These are phyloP conservation scores for Drosophila infuscata DNA, from an alignment of 2,888 invertebrate genomes.

Conservation along the genomic window DNA sequence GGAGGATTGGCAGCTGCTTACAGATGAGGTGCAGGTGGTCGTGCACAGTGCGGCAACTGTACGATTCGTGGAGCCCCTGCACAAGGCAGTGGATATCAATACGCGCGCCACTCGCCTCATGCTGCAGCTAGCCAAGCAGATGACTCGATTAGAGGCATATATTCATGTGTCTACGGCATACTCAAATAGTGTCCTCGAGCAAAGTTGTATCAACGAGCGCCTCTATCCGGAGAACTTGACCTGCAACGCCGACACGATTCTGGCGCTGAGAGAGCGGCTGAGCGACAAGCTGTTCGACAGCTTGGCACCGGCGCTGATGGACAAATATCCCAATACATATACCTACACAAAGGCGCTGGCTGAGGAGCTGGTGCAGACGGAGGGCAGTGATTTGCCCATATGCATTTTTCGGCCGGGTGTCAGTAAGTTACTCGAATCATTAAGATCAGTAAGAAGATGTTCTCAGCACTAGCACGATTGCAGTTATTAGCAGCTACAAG, in stretches of 20 bases:
- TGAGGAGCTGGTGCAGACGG: constrained; percentile 87
- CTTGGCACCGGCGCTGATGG: constrained; percentile 74
- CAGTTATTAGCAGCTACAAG: constrained; percentile 83
- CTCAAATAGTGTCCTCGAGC: constrained; percentile 87
- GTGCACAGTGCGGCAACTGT: constrained; percentile 98
- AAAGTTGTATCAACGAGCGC: constrained; percentile 81
- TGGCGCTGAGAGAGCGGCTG: constrained; percentile 77
- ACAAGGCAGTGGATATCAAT: constrained; percentile 89
- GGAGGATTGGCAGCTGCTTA: constrained; percentile 78
- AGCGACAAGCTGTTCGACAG: constrained; percentile 82
- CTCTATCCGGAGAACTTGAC: constrained; percentile 83
- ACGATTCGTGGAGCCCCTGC: constrained; percentile 89
- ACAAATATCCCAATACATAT: constrained; percentile 89
- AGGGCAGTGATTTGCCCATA: constrained; percentile 87
- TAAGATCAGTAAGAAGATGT: background rate
- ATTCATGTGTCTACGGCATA: constrained; percentile 90
- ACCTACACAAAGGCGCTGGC: constrained; percentile 90
- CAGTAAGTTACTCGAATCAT: constrained; percentile 82
- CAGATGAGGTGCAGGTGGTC: constrained; percentile 86
- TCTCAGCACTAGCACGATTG: background rate
- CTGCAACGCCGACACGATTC: constrained; percentile 81
- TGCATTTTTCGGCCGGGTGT: constrained; percentile 90
- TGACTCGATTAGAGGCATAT: constrained; percentile 86
- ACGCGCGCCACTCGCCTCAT: constrained; percentile 88
- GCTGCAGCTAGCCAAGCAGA: constrained; percentile 87